A percentile compares a stretch with the other conserved stretches of the same genome.
These are phyloP conservation scores for Cheilosia vulpina DNA, from an alignment of 2,888 invertebrate genomes.

Conservation along the genomic window DNA sequence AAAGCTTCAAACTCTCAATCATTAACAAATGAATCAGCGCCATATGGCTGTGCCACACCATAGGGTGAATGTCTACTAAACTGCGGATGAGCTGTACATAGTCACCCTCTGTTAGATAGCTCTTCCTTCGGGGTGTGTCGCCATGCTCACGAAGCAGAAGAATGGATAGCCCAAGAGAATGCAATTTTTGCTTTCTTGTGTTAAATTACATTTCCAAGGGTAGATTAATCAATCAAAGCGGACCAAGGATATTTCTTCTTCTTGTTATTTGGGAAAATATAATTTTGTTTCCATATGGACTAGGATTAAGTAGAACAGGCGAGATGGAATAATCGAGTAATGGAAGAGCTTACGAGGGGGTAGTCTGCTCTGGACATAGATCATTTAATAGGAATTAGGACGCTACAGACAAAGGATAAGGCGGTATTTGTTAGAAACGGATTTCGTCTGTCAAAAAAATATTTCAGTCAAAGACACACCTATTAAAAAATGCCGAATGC, in stretches of 20 bases:
- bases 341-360: conserved; percentile 5
- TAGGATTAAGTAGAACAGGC: conserved; percentile 4
- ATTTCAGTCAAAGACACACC: no score
- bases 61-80: not conserved
- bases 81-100: not conserved
- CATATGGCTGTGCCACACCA: not conserved
- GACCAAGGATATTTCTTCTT: conserved; percentile 32
- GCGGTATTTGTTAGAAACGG: no score
- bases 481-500: no score
- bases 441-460: no score
- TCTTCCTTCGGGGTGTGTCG: not conserved
- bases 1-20: no score
- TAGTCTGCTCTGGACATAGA: not conserved
- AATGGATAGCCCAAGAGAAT: conserved; percentile 1
- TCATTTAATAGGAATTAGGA: not conserved
- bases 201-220: conserved; percentile 52
- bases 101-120: not conserved
- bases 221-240: conserved; percentile 59
- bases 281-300: conserved; percentile 32
- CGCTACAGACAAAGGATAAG: no score
- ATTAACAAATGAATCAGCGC: no score
- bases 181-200: not conserved
- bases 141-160: not conserved
- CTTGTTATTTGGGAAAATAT: conserved; percentile 7
- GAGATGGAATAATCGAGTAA: conserved; percentile 36